Base-by-base conservation (phyloP, 92 coral and sea anemone species). In the Montipora capitata region DNA sequence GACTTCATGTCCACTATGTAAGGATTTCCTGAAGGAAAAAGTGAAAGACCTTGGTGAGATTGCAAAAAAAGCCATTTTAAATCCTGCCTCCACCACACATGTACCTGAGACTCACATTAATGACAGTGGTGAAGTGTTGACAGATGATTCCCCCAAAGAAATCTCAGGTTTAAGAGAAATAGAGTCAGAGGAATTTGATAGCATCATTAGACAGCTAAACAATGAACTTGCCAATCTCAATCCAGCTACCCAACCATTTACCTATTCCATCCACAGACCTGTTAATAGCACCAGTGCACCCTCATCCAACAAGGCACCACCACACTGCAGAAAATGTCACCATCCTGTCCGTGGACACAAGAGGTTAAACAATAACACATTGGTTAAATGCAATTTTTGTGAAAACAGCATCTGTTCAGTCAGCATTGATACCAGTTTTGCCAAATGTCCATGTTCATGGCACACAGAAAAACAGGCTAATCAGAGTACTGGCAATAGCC, bases 1-100 rank as follows among this genome's bases (percentile, higher is more conserved):
- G 42, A 14, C 77, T 64, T 57, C 68, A 73, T 89, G 93, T 40
- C 90, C 90, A 8, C 63, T 90, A 45, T 90, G 90, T 64, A 65
- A 79, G 51, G 71, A 62, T 6, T 79, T 85, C 48, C 90, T 90
- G 40, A 43, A 79, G 38, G 39, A 43, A 1, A 79, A 85, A 91
- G 78, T 91, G 4, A 45, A 52, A 52, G 84, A 85, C 35, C 87
- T 91, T 79, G 90, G 91, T 48, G 48, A 74, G 11, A 73, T 85
- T 49, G 90, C 94, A 72, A 67, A 63, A 48, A 40, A 91, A 11
- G 85, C 86, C 49, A 86, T 81, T 38, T 27, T 85, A 54, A 43
- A 91, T 67, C 74, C 76, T 52, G 72, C 72, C 6, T 67, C 43
- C 42, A 67, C 72, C 11, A 35, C 4, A 10, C 68, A 64, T 64